Percentiles rank a stretch among this genome's conserved stretches.
Evolutionary conservation across 2,797 vertebrate species (phyloP).

Genomic region (Amniataba percoides): DNA sequence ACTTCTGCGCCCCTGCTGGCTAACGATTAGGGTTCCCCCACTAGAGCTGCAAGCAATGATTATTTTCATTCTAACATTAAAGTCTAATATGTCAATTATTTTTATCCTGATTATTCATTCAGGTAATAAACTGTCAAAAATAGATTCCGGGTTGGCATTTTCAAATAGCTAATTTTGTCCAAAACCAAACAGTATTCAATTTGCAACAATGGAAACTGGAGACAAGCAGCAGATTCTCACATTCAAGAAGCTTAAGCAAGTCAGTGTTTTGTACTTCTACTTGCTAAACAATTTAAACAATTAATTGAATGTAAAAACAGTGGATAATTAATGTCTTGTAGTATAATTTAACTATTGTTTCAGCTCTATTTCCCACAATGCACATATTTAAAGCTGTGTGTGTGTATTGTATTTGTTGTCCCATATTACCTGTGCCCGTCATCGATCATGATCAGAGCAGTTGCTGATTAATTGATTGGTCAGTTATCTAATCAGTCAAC

Average conservation of each 20-base stretch:
- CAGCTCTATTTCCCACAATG: not conserved
- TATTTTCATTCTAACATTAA: not conserved
- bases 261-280: not conserved
- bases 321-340: not conserved
- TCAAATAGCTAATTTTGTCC: not conserved
- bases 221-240: not conserved
- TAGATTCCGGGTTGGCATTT: not conserved
- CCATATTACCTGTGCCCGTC: not conserved
- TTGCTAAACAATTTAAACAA: not conserved
- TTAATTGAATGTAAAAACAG: not conserved
- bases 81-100: not conserved
- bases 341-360: not conserved
- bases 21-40: slow-evolving; percentile 7
- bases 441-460: not conserved
- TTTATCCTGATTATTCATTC: not conserved
- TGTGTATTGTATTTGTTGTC: not conserved
- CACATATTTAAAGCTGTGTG: not conserved
- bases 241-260: not conserved
- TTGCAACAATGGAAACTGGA: not conserved
- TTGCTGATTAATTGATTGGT: too few relatives aligned
- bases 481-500: too few relatives aligned
- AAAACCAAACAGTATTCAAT: not conserved
- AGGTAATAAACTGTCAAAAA: slow-evolving; percentile 1
- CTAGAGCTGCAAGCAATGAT: not conserved
- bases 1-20: not conserved